Conservation (phyloP, 2,797 vertebrate genomes). For the Lepidocolaptes lacrymiger region DNA sequence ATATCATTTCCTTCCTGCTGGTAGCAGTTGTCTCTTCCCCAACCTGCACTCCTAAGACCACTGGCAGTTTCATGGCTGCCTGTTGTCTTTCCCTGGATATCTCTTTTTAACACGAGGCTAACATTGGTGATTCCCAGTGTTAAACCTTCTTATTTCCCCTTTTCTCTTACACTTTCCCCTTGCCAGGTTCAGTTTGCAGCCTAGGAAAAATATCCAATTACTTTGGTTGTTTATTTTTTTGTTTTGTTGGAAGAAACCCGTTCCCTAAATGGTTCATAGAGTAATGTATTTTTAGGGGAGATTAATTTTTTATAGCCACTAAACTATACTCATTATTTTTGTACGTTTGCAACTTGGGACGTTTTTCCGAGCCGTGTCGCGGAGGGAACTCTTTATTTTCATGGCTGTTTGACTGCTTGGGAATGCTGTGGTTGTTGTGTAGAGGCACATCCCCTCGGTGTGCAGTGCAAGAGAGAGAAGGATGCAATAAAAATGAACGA, state of each 20-base stretch:
- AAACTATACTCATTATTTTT: slow-evolving; percentile 80
- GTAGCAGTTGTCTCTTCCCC: background rate
- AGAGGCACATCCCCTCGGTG: background rate
- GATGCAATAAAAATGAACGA: background rate
- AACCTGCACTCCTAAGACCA: background rate
- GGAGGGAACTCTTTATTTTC: slow-evolving; percentile 28
- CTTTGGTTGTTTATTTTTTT: background rate
- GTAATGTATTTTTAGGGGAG: slow-evolving; percentile 78
- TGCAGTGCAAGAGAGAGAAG: background rate
- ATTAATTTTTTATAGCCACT: slow-evolving; percentile 76
- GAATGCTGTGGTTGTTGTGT: slow-evolving; percentile 37
- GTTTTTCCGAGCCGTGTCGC: slow-evolving; percentile 35
- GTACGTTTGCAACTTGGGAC: slow-evolving; percentile 61
- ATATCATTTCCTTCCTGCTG: background rate
- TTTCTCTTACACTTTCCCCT: slow-evolving; percentile 14
- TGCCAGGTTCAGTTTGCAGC: slow-evolving; percentile 23
- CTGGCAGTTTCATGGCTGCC: background rate
- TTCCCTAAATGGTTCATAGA: slow-evolving; percentile 65
- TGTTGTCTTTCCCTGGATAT: background rate
- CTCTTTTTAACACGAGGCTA: background rate
- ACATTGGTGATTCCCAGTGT: background rate
- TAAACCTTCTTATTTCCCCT: slow-evolving; percentile 12
- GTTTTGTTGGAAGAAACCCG: slow-evolving; percentile 42
- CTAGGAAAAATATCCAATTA: background rate
- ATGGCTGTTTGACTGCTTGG: slow-evolving; percentile 33